phyloP scores from a whole-genome alignment of 2,888 invertebrate genomes.

The Ametastegia equiseti region DNA sequence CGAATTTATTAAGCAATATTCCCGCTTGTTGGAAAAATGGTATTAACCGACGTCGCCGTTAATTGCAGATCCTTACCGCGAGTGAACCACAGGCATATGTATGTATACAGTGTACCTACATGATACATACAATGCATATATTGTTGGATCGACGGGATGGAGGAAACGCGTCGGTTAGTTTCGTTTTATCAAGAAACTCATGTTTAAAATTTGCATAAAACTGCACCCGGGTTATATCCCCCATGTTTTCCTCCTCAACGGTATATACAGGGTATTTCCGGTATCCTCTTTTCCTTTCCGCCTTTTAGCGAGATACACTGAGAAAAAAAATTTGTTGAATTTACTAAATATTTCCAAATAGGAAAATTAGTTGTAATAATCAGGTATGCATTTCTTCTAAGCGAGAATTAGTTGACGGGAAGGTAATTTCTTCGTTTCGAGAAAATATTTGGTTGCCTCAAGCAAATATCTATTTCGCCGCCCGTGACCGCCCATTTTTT shows the following conservation, averaged over 20 bases:
- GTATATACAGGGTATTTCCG: not conserved
- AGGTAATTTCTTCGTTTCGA: too few relatives aligned
- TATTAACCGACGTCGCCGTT: not conserved
- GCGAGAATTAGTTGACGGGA: too few relatives aligned
- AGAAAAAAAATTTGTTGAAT: too few relatives aligned
- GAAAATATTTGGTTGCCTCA: too few relatives aligned
- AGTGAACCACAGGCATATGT: not conserved
- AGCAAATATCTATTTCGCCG: too few relatives aligned
- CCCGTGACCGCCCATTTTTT: too few relatives aligned
- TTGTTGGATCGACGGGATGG: not conserved
- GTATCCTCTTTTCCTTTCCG: not conserved
- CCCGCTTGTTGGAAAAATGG: not conserved
- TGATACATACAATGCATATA: not conserved
- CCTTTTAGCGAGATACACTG: not conserved
- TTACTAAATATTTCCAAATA: too few relatives aligned
- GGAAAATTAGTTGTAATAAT: too few relatives aligned
- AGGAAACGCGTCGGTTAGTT: slow-evolving; percentile 32
- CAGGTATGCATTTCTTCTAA: too few relatives aligned
- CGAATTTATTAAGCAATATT: not conserved
- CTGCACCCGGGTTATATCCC: slow-evolving; percentile 41
- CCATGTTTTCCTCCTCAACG: not conserved
- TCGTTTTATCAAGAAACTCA: slow-evolving; percentile 50
- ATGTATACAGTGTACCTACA: too few relatives aligned
- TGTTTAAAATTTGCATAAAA: slow-evolving; percentile 58
- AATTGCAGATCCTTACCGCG: not conserved